Evolutionary conservation across 2,797 vertebrate species (phyloP).

Genomic region (Nasua narica): DNA sequence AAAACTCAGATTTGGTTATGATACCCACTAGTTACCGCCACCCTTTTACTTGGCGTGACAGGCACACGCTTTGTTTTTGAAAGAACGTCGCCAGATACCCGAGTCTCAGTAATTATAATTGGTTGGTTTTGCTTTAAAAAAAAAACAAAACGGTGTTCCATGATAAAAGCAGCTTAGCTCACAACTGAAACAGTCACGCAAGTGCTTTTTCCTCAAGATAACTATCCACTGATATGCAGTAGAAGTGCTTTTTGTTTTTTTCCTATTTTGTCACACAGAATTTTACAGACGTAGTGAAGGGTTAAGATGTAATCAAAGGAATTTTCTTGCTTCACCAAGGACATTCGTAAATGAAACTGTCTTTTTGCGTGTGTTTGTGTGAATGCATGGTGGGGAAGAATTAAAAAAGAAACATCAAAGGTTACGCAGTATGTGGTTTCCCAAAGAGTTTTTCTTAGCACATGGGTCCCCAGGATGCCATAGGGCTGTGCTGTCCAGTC

Average conservation of each 20-base stretch:
- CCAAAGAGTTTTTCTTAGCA: background rate
- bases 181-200: slow-evolving; percentile 5
- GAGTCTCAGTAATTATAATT: slow-evolving; percentile 27
- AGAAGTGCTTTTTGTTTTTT: background rate
- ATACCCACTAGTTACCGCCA: background rate
- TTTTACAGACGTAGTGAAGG: background rate
- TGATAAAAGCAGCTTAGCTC: background rate
- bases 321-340: slow-evolving; percentile 26
- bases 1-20: slow-evolving; percentile 53
- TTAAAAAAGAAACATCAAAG: background rate
- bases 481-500: background rate
- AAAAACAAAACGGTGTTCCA: background rate
- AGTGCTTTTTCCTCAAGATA: slow-evolving; percentile 30
- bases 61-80: slow-evolving; percentile 25
- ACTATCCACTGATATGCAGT: background rate
- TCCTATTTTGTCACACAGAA: background rate
- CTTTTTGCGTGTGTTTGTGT: background rate
- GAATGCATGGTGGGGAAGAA: background rate
- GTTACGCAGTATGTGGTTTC: background rate
- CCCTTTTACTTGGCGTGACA: background rate
- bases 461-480: background rate
- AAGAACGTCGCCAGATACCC: slow-evolving; percentile 10
- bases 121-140: slow-evolving; percentile 41
- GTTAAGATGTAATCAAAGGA: background rate
- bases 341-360: background rate